phyloP scores from a whole-genome alignment of 2,888 invertebrate genomes.

The Tinea trinotella region DNA sequence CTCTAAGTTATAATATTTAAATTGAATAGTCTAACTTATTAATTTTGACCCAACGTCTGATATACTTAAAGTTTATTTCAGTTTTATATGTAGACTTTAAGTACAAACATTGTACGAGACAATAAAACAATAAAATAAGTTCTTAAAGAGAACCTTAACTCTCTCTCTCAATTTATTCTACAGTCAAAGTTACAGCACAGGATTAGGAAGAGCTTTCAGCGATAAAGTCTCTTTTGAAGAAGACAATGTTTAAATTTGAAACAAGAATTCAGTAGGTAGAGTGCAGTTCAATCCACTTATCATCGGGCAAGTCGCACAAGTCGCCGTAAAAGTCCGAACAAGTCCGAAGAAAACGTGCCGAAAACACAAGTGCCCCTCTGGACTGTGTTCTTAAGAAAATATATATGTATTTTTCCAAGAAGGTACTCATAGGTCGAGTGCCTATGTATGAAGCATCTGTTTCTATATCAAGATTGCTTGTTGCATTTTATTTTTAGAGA shows the following conservation, averaged over 20 bases:
- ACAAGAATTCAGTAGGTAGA: conserved; percentile 13
- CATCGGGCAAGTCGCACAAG: conserved; percentile 12
- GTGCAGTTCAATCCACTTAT: conserved; percentile 20
- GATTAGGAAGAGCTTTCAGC: conserved; percentile 12
- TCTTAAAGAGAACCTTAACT: background rate
- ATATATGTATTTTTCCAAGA: conserved; percentile 10
- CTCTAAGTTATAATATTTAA: background rate
- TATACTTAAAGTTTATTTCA: too few relatives aligned
- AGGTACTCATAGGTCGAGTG: background rate
- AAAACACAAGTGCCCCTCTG: conserved; percentile 13
- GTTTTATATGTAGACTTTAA: too few relatives aligned
- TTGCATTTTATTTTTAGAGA: background rate
- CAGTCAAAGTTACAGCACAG: background rate
- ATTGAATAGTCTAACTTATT: background rate
- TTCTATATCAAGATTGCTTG: background rate
- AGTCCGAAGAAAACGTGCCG: conserved; percentile 16
- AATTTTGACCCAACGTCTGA: too few relatives aligned
- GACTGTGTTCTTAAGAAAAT: conserved; percentile 14
- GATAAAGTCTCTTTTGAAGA: conserved; percentile 12
- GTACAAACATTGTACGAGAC: background rate
- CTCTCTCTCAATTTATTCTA: background rate
- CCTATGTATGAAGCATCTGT: conserved; percentile 3
- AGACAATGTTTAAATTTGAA: conserved; percentile 19
- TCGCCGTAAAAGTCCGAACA: conserved; percentile 17
- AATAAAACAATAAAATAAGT: background rate